Conservation (phyloP, 2,797 vertebrate genomes). For the Crax fasciolata region DNA sequence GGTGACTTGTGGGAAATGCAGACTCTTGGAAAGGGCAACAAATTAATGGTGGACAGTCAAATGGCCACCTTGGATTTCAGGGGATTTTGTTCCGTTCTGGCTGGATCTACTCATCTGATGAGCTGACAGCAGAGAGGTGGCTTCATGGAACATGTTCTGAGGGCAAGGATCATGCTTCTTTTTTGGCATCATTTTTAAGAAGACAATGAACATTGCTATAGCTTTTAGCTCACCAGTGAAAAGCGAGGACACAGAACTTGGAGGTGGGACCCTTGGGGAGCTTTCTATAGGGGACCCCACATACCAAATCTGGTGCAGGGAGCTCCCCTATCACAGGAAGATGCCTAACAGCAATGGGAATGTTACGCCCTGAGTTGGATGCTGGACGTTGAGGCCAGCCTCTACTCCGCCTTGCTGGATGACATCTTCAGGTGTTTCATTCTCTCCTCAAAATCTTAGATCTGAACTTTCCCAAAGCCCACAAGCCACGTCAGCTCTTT, state of each 20-base stretch:
- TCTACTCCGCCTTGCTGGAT: neutral
- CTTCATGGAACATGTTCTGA: neutral
- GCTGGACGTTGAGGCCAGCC: neutral
- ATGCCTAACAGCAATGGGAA: neutral
- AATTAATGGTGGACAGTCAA: neutral
- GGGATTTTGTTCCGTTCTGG: neutral
- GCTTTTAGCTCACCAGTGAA: neutral
- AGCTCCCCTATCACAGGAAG: neutral
- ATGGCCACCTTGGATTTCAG: accelerated
- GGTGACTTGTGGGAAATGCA: neutral
- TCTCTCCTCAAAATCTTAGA: neutral
- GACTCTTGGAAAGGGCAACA: neutral
- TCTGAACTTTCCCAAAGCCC: neutral
- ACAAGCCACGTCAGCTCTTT: neutral
- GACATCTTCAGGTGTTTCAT: neutral
- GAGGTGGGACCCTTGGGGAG: neutral
- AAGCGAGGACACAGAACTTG: neutral
- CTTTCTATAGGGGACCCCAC: neutral
- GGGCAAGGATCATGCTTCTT: accelerated
- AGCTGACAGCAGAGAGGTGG: neutral
- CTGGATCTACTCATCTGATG: accelerated
- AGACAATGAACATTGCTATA: neutral
- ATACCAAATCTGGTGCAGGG: neutral
- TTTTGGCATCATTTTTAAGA: neutral
- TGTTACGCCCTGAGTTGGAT: neutral